Evolutionary conservation across 2,113 vertebrate genomes (phyloP).

Genomic region (Chaenocephalus aceratus): DNA sequence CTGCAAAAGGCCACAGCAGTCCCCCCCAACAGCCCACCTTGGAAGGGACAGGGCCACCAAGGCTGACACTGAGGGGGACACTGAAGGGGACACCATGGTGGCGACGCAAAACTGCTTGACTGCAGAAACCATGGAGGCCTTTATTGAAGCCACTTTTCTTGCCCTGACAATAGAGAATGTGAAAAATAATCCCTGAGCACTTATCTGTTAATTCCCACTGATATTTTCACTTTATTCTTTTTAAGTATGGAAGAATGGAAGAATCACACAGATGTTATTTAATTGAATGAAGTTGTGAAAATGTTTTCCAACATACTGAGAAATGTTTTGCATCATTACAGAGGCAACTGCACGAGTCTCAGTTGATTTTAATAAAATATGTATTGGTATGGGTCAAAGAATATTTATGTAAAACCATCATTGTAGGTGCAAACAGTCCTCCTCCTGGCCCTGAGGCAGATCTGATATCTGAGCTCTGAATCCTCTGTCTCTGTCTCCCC

Average conservation of each 20-base stretch:
- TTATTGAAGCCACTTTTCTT: conserved; percentile 13
- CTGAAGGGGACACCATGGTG: conserved; percentile 39
- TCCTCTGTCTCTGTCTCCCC: conserved; percentile 73
- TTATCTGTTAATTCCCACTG: not conserved
- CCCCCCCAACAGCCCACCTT: conserved; percentile 65
- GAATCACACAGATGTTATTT: conserved; percentile 3
- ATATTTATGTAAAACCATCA: conserved; percentile 21
- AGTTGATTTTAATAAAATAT: not conserved
- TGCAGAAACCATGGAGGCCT: conserved; percentile 24
- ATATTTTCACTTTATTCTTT: not conserved
- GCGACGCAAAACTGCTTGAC: conserved; percentile 49
- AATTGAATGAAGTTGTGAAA: conserved; percentile 23
- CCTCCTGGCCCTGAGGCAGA: conserved; percentile 12
- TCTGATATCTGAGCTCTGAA: conserved; percentile 6
- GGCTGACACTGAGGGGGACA: conserved; percentile 54
- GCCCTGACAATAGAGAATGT: conserved; percentile 21
- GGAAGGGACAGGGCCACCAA: conserved; percentile 73
- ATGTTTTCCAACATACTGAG: conserved; percentile 13
- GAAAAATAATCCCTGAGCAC: not conserved
- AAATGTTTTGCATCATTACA: not conserved
- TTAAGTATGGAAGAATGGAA: not conserved
- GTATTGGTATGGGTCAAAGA: not conserved
- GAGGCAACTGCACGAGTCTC: not conserved
- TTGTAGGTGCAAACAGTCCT: conserved; percentile 15
- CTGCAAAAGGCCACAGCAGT: conserved; percentile 79